Percentiles rank a stretch among this genome's conserved stretches.
These are phyloP conservation scores for Cnemophilus loriae DNA, from an alignment of 2,113 vertebrate species.

Conservation along the genomic window DNA sequence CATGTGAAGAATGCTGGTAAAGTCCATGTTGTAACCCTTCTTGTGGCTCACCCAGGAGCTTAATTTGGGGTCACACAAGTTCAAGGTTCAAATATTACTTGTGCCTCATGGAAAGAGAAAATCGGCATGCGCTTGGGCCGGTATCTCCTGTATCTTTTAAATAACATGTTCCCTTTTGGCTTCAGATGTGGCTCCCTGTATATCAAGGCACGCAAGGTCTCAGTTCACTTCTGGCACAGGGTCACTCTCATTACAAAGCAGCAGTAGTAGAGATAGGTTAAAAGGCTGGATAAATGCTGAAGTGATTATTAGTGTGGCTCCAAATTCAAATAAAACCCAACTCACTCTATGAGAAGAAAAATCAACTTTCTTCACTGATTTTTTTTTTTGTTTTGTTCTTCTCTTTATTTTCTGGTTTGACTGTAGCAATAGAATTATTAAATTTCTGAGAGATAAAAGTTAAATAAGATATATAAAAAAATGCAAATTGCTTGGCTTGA, in stretches of 20 bases:
- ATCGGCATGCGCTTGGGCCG: accelerated
- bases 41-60: not conserved
- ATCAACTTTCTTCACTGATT: not conserved
- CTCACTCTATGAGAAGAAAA: not conserved
- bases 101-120: not conserved
- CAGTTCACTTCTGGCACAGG: not conserved
- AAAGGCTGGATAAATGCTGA: not conserved
- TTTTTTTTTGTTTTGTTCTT: not conserved
- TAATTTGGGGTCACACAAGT: not conserved
- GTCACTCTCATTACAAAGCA: not conserved
- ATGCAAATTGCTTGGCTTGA: not conserved
- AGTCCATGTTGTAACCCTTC: not conserved
- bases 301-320: not conserved
- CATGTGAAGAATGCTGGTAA: slow-evolving; percentile 23
- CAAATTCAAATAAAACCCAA: not conserved
- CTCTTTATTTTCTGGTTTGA: not conserved
- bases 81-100: not conserved
- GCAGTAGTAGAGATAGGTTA: not conserved
- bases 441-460: not conserved
- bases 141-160: not conserved
- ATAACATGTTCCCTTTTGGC: not conserved
- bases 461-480: not conserved
- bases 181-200: not conserved
- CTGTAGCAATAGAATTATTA: not conserved
- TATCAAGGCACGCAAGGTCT: not conserved